Evolutionary conservation across 2,888 invertebrate species (phyloP).

Genomic region (Xiphydria camelus): DNA sequence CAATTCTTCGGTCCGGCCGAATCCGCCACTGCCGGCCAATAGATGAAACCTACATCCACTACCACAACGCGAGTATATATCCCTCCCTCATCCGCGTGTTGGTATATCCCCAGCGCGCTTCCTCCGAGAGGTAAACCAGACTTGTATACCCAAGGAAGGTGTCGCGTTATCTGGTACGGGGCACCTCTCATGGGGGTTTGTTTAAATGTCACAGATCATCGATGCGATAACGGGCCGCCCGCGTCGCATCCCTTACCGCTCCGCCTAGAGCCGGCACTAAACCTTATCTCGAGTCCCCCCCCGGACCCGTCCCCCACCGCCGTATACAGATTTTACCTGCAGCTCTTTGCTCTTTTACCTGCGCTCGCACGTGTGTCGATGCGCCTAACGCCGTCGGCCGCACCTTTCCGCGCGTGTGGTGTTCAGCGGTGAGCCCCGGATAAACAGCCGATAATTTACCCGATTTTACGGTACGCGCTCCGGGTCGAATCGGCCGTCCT

Average conservation of each 20-base stretch:
- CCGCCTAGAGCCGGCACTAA: too few species aligned
- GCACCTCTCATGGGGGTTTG: constrained; percentile 33
- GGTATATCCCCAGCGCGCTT: too few species aligned
- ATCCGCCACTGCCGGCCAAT: too few species aligned
- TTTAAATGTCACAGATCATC: constrained; percentile 45
- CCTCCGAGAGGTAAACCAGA: constrained; percentile 18
- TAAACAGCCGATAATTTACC: constrained; percentile 34
- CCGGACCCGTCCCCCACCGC: constrained; percentile 26
- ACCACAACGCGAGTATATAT: constrained; percentile 19
- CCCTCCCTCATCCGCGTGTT: constrained; percentile 21
- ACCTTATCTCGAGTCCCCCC: constrained; percentile 29
- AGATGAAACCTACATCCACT: too few species aligned
- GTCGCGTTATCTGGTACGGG: constrained; percentile 34
- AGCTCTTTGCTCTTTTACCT: constrained; percentile 36
- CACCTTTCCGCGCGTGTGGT: constrained; percentile 26
- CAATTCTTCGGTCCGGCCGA: too few species aligned
- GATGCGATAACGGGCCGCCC: constrained; percentile 40
- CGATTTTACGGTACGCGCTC: constrained; percentile 27
- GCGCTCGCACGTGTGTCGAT: constrained; percentile 32
- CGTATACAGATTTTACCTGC: constrained; percentile 39
- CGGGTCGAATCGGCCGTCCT: too few species aligned
- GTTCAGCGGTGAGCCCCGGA: neutral
- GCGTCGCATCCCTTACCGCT: constrained; percentile 37
- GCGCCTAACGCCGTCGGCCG: constrained; percentile 38
- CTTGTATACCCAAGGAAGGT: constrained; percentile 30